Base-by-base conservation (phyloP, 2,888 invertebrate species). In the Vanessa cardui region DNA sequence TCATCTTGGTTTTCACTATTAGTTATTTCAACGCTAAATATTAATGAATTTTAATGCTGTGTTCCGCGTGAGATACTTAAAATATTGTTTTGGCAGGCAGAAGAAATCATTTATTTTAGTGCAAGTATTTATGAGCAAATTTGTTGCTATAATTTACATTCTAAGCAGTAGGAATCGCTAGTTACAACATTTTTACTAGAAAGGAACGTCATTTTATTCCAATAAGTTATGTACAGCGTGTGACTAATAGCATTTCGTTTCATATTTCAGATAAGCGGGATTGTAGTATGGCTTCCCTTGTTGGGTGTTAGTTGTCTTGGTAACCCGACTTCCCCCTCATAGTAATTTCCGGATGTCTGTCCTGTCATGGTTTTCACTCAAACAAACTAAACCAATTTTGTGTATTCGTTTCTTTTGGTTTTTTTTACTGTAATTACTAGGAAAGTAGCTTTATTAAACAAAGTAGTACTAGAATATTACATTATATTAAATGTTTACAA, bases 261-360 rank as follows among this genome's bases (percentile, higher is more conserved):
- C 71, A 68, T 61, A 58, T 69, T 72, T 68, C 70, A 70, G 72
- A 71, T 72, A 70, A 69, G 59, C 71, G 65, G 73, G 76, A 73
- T 73, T 69, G 61, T 64, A 69, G 74, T 84, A 82, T 63, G 88
- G 88, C 78, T 89, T 91, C 90, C 87, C 84, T 74, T 89, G 90
- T 91, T 91, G 85, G 74, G 80, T 73, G 80, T 73, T 78, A 77
- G 90, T 92, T 81, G 87, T 80, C 90, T 80, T 84, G 86, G 89
- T 76, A 85, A 90, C 90, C 78, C 82, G 78, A 76, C 74, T 77
- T 76, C 78, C 79, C 77, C 74, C 71, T 78, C 74, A 79, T 80
- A 78, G 79, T 80, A 88, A 92, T 92, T 88, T 92, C 91, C 91
- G 90, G 86, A 76, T 80, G 87, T 83, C 86, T 73, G 80, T 78